Evolutionary conservation across 2,113 vertebrate genomes (phyloP).

Genomic region (Syngnathus typhle): DNA sequence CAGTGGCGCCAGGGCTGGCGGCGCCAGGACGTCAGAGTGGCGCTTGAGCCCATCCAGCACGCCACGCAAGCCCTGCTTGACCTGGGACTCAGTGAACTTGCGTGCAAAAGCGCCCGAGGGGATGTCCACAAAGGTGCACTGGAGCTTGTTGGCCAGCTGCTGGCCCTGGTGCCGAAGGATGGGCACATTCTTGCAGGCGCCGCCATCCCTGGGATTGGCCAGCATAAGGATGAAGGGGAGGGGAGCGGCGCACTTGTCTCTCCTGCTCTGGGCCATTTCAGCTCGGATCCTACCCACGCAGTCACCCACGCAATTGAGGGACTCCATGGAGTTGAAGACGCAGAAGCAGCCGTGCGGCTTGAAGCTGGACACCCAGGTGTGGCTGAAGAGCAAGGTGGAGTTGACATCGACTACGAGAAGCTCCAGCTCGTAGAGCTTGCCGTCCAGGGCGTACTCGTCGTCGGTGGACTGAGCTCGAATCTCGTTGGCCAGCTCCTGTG

Average conservation of each 20-base stretch:
- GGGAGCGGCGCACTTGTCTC: constrained; percentile 84
- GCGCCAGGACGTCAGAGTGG: constrained; percentile 85
- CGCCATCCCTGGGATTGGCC: constrained; percentile 91
- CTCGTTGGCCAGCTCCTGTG: constrained; percentile 95
- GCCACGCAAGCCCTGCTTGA: constrained; percentile 91
- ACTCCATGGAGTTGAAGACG: constrained; percentile 96
- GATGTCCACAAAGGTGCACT: constrained; percentile 96
- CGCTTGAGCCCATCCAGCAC: constrained; percentile 92
- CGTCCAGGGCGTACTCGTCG: constrained; percentile 96
- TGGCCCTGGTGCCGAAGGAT: constrained; percentile 97
- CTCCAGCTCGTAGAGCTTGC: constrained; percentile 96
- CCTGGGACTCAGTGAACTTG: constrained; percentile 94
- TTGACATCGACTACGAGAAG: constrained; percentile 90
- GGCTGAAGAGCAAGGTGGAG: constrained; percentile 86
- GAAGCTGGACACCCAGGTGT: constrained; percentile 85
- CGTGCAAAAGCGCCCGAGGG: constrained; percentile 86
- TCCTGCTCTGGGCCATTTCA: constrained; percentile 84
- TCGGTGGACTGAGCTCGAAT: constrained; percentile 95
- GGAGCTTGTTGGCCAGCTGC: constrained; percentile 94
- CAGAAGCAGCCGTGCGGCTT: constrained; percentile 98
- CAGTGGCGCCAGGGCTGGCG: constrained; percentile 47
- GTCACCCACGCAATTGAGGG: constrained; percentile 90
- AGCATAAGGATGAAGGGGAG: constrained; percentile 93
- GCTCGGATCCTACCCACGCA: constrained; percentile 91
- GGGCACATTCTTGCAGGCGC: constrained; percentile 86